phyloP scores from a whole-genome alignment of 2,113 vertebrate genomes.

The Polyodon spathula region DNA sequence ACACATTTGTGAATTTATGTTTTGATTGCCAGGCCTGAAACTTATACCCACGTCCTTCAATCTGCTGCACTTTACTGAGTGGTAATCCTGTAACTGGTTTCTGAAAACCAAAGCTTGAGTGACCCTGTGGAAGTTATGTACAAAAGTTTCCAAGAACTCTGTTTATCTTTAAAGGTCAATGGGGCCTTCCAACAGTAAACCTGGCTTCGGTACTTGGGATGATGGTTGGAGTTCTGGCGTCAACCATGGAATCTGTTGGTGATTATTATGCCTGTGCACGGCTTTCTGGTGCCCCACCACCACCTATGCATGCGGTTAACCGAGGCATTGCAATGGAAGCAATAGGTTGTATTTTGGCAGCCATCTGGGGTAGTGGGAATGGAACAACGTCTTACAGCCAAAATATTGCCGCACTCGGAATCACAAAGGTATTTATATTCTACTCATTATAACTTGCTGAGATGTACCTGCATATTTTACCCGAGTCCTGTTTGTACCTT shows the following conservation, averaged over 20 bases:
- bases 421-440: constrained; percentile 53
- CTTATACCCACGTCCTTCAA: too few species aligned
- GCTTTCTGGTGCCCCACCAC: constrained; percentile 58
- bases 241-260: constrained; percentile 65
- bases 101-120: too few species aligned
- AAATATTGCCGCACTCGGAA: constrained; percentile 65
- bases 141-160: not conserved
- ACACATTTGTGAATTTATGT: too few species aligned
- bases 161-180: constrained; percentile 45
- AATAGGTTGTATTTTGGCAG: constrained; percentile 62
- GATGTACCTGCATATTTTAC: too few species aligned
- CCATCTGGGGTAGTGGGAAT: constrained; percentile 62
- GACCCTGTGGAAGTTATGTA: too few species aligned
- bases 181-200: constrained; percentile 61
- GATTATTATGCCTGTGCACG: constrained; percentile 64
- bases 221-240: constrained; percentile 59
- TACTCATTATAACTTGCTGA: too few species aligned
- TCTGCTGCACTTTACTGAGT: too few species aligned
- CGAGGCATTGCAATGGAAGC: constrained; percentile 61
- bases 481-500: too few species aligned
- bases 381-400: constrained; percentile 69
- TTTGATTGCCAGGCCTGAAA: too few species aligned
- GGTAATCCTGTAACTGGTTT: too few species aligned
- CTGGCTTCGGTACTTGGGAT: constrained; percentile 62
- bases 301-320: constrained; percentile 62